These are phyloP conservation scores for Bibio marci DNA, from an alignment of 2,888 invertebrate genomes.

Conservation along the genomic window DNA sequence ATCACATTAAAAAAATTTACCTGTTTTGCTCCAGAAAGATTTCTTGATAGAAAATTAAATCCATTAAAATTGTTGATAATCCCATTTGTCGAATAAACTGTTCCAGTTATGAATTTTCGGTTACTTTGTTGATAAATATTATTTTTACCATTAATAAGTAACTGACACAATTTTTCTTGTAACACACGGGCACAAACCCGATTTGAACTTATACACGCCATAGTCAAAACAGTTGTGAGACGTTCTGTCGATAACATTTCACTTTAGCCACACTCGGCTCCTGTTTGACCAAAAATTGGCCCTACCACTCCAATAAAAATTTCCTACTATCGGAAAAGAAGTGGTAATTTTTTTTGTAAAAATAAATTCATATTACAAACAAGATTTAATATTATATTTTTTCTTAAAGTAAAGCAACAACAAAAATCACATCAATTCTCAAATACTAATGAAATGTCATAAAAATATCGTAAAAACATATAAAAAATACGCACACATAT, in stretches of 20 bases:
- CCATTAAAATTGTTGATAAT: neutral
- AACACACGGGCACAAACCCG: constrained; percentile 65
- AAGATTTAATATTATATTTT: no score
- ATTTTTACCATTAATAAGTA: constrained; percentile 43
- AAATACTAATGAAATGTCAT: no score
- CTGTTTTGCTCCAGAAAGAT: constrained; percentile 3
- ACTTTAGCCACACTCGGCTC: constrained; percentile 13
- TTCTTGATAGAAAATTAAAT: constrained; percentile 3
- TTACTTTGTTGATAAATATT: constrained; percentile 5
- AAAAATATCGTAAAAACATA: no score
- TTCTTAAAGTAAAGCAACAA: no score
- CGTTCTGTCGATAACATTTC: constrained; percentile 15
- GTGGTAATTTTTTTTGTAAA: constrained; percentile 13
- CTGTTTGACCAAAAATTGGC: constrained; percentile 18
- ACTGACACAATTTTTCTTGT: constrained; percentile 65
- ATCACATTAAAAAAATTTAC: neutral
- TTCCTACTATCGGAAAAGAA: neutral
- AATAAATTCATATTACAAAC: no score
- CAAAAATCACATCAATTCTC: no score
- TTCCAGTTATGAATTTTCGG: constrained; percentile 3
- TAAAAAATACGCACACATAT: no score
- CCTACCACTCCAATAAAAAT: constrained; percentile 7
- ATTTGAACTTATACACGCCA: constrained; percentile 71
- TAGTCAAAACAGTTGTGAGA: constrained; percentile 58
- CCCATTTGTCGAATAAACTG: constrained; percentile 1